Conservation (phyloP, 1,140 invertebrate species). For the Cryptotermes secundus region DNA sequence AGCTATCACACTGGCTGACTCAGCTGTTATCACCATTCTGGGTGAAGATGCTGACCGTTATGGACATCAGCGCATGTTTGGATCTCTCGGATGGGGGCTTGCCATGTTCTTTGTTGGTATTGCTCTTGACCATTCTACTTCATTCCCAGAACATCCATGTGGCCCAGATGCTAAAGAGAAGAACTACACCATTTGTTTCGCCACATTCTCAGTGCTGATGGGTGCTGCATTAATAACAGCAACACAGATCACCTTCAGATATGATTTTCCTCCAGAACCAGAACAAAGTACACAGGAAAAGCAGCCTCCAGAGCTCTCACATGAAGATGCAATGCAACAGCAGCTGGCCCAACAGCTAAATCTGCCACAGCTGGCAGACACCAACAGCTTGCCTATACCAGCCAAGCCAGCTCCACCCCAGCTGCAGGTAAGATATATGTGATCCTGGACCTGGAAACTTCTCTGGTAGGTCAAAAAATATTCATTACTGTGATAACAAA, state of each 20-base stretch:
- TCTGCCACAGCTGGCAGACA: slow-evolving; percentile 70
- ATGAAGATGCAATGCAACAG: slow-evolving; percentile 75
- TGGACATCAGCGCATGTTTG: slow-evolving; percentile 97
- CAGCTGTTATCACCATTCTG: slow-evolving; percentile 86
- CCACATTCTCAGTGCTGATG: slow-evolving; percentile 96
- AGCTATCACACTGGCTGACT: slow-evolving; percentile 95
- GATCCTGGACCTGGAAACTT: no score
- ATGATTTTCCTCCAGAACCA: slow-evolving; percentile 52
- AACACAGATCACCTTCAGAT: slow-evolving; percentile 64
- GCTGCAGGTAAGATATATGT: neutral
- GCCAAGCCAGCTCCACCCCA: slow-evolving; percentile 42
- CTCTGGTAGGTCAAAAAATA: no score
- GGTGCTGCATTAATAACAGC: slow-evolving; percentile 90
- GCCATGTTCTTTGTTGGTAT: slow-evolving; percentile 99
- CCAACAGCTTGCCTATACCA: slow-evolving; percentile 52
- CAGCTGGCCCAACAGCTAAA: slow-evolving; percentile 78
- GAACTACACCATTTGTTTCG: slow-evolving; percentile 98
- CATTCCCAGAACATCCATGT: slow-evolving; percentile 87
- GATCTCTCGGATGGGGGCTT: slow-evolving; percentile 95
- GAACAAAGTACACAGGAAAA: slow-evolving; percentile 42
- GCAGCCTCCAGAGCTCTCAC: slow-evolving; percentile 51
- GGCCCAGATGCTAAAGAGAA: slow-evolving; percentile 85
- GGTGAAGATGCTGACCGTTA: slow-evolving; percentile 92
- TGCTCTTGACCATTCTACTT: slow-evolving; percentile 94
- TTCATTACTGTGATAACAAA: no score